Conservation (phyloP, 2,888 invertebrate genomes). For the Cryptus viduatorius region DNA sequence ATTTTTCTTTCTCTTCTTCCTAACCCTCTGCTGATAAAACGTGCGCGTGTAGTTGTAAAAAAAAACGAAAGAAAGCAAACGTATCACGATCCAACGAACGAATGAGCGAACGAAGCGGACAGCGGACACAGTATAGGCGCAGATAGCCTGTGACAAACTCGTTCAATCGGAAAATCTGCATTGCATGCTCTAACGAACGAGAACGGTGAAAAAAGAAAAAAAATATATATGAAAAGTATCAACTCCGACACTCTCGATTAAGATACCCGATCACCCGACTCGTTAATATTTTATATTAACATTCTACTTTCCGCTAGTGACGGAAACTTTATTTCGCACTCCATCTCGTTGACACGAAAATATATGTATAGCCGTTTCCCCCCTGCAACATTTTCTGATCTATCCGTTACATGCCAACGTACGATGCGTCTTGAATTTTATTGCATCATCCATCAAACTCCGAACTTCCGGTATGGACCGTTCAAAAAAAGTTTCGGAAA, state of each 20-base stretch:
- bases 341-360: not conserved
- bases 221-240: conserved; percentile 25
- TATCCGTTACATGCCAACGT: not conserved
- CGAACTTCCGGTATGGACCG: not conserved
- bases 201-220: conserved; percentile 42
- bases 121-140: not conserved
- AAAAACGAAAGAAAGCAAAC: conserved; percentile 30
- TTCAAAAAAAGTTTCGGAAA: not conserved
- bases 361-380: not conserved
- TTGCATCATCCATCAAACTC: conserved; percentile 34
- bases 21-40: not conserved
- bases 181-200: conserved; percentile 56
- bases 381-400: not conserved
- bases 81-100: conserved; percentile 24
- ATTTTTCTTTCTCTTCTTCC: conserved; percentile 14
- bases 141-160: conserved; percentile 50
- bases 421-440: conserved; percentile 27
- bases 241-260: not conserved
- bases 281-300: conserved; percentile 17
- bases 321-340: conserved; percentile 3
- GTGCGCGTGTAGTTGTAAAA: conserved; percentile 6
- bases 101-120: conserved; percentile 36
- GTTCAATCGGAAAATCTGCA: conserved; percentile 58
- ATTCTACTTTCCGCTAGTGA: not conserved
- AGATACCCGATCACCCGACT: not conserved